Percentiles rank a stretch among this genome's conserved stretches.
Evolutionary conservation across 2,888 invertebrate species (phyloP).

Genomic region (Xestoiulus laeticollis): DNA sequence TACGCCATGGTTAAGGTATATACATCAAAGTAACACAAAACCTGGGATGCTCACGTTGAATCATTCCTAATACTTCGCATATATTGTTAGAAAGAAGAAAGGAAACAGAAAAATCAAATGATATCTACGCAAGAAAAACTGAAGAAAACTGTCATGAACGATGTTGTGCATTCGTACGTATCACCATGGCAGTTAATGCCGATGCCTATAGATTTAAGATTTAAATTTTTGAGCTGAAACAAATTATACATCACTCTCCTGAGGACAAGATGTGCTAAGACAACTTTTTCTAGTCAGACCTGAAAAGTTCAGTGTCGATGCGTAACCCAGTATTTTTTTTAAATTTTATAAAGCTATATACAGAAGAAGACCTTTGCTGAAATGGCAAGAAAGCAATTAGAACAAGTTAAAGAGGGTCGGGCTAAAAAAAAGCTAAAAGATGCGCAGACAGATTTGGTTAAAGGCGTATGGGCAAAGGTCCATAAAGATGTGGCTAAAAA

Average conservation of each 20-base stretch:
- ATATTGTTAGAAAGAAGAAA: neutral
- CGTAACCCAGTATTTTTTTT: too few species aligned
- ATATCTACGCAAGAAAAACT: neutral
- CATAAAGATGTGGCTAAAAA: neutral
- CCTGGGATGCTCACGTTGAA: neutral
- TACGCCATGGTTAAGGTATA: neutral
- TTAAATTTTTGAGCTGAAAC: neutral
- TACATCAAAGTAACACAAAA: neutral
- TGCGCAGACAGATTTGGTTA: neutral
- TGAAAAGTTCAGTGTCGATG: too few species aligned
- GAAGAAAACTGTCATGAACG: neutral
- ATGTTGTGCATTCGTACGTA: neutral
- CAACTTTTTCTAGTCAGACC: too few species aligned
- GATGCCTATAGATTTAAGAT: neutral
- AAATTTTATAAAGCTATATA: neutral
- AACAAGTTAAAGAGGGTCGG: neutral
- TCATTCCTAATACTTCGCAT: neutral
- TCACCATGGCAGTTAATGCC: neutral
- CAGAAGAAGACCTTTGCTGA: slow-evolving; percentile 25
- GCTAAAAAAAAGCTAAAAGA: neutral
- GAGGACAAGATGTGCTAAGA: too few species aligned
- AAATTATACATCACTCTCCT: too few species aligned
- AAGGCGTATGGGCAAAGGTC: neutral
- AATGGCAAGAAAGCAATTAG: neutral
- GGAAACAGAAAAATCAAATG: neutral